phyloP scores from a whole-genome alignment of 2,888 invertebrate species.

The Melipona bicolor region DNA sequence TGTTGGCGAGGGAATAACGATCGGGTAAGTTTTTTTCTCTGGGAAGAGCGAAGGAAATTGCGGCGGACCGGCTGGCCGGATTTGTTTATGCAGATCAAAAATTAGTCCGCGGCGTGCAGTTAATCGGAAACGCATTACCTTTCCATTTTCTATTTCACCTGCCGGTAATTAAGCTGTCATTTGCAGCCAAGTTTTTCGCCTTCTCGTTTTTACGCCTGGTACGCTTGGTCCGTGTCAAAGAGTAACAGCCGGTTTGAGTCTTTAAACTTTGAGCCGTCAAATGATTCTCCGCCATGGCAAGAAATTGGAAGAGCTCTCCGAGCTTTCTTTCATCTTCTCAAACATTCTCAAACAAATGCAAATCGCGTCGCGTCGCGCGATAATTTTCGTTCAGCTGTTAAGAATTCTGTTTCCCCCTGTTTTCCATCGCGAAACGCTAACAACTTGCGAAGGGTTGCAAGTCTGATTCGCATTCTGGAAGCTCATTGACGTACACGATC shows the following conservation, averaged over 20 bases:
- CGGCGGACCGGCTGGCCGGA: background rate
- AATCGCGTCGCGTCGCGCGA: constrained; percentile 12
- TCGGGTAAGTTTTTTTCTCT: background rate
- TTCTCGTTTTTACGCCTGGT: constrained; percentile 13
- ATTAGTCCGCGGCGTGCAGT: constrained; percentile 17
- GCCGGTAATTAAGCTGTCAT: constrained; percentile 55
- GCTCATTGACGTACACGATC: background rate
- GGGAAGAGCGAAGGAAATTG: background rate
- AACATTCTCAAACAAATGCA: background rate
- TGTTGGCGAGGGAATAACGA: constrained; percentile 1
- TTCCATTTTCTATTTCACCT: constrained; percentile 1
- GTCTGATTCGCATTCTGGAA: background rate
- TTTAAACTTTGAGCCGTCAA: background rate
- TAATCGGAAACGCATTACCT: constrained; percentile 57
- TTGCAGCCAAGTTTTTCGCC: constrained; percentile 27
- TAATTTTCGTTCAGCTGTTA: background rate
- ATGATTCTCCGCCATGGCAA: no score
- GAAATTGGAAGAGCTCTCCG: constrained; percentile 13
- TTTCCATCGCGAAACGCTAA: background rate
- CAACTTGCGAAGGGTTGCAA: background rate
- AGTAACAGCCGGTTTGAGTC: background rate
- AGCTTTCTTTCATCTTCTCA: background rate
- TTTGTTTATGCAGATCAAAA: constrained; percentile 49
- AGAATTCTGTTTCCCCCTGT: background rate
- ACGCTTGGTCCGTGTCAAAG: constrained; percentile 17